Percentiles rank a stretch among this genome's conserved stretches.
Evolutionary conservation across 1,140 invertebrate genomes (phyloP).

Genomic region (Conopomorpha cramerella): DNA sequence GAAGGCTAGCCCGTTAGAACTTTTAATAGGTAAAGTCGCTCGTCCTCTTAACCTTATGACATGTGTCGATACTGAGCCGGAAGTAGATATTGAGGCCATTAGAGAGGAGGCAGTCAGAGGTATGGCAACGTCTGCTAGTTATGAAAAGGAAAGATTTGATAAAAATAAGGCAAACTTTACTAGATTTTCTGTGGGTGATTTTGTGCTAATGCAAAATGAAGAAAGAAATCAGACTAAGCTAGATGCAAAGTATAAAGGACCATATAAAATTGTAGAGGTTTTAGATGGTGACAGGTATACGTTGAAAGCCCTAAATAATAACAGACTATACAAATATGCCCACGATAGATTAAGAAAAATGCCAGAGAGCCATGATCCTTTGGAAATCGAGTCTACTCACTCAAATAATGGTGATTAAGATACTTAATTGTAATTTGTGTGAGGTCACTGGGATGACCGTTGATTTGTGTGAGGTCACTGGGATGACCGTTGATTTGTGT

Average conservation of each 20-base stretch:
- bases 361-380: too few relatives aligned
- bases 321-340: constrained; percentile 17
- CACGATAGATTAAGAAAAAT: constrained; percentile 18
- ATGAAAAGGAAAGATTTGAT: constrained; percentile 23
- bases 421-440: too few relatives aligned
- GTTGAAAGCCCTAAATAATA: constrained; percentile 10
- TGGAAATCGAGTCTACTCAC: too few relatives aligned
- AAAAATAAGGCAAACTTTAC: constrained; percentile 17
- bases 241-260: constrained; percentile 24
- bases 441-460: too few relatives aligned
- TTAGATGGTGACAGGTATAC: constrained; percentile 16
- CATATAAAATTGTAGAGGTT: constrained; percentile 18
- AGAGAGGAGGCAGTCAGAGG: constrained; percentile 2
- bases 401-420: too few relatives aligned
- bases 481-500: too few relatives aligned
- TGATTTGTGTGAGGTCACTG: too few relatives aligned
- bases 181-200: constrained; percentile 20
- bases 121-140: constrained; percentile 7
- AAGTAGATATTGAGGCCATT: constrained; percentile 4
- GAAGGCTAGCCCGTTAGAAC: constrained; percentile 17
- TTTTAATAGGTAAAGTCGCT: constrained; percentile 21
- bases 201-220: constrained; percentile 24
- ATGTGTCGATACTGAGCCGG: constrained; percentile 5
- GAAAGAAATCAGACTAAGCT: constrained; percentile 29
- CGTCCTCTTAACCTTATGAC: constrained; percentile 16